Conservation (phyloP, 2,797 vertebrate genomes). For the Gastrophryne carolinensis region DNA sequence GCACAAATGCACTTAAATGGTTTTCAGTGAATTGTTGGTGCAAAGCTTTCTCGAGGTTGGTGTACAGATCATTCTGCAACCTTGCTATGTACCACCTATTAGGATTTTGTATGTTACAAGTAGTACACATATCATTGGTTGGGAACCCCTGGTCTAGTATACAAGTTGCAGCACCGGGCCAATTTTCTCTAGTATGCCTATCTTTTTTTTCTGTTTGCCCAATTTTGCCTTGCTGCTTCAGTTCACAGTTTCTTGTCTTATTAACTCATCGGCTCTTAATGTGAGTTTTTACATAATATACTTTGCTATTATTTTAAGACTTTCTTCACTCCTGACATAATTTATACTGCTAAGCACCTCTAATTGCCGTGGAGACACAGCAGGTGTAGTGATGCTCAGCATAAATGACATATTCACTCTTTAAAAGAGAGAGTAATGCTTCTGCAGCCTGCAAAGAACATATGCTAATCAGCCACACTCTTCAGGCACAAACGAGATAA, state of each 20-base stretch:
- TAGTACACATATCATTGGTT: too few relatives aligned
- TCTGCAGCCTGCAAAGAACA: conserved; percentile 70
- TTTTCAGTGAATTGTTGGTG: too few relatives aligned
- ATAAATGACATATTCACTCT: conserved; percentile 66
- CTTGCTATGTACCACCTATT: too few relatives aligned
- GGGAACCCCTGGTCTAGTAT: too few relatives aligned
- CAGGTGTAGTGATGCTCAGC: conserved; percentile 65
- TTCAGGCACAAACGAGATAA: conserved; percentile 80
- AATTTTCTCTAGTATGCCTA: too few relatives aligned
- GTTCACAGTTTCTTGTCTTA: not conserved
- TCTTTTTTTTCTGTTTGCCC: too few relatives aligned
- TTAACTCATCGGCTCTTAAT: not conserved
- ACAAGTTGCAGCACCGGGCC: too few relatives aligned
- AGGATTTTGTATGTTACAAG: too few relatives aligned
- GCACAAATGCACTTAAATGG: too few relatives aligned
- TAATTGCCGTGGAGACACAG: conserved; percentile 61
- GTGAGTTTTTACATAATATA: not conserved
- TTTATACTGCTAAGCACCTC: conserved; percentile 59
- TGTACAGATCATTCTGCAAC: too few relatives aligned
- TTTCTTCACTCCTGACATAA: conserved; percentile 39
- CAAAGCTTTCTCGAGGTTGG: too few relatives aligned
- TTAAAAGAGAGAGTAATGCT: conserved; percentile 72
- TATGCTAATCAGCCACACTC: conserved; percentile 81
- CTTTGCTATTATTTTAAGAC: conserved; percentile 10
- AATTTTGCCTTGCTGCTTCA: not conserved